These are phyloP conservation scores for Epicauta chinensis DNA, from an alignment of 1,140 invertebrate genomes.

Conservation along the genomic window DNA sequence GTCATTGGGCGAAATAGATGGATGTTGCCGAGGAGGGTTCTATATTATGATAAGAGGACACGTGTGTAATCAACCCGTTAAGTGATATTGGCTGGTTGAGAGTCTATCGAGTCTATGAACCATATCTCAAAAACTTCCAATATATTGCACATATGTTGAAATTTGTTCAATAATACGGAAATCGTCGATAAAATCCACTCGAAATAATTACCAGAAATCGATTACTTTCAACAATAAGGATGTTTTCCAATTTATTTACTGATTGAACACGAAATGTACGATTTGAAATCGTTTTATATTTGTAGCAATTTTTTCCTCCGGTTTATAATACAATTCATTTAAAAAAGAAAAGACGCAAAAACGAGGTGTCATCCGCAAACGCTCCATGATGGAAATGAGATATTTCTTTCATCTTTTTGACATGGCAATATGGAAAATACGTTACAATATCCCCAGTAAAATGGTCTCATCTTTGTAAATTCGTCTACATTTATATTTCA, in stretches of 20 bases:
- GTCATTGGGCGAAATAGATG: slow-evolving; percentile 17
- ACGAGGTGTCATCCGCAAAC: slow-evolving; percentile 12
- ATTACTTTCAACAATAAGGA: no score
- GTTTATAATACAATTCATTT: neutral
- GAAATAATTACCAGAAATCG: no score
- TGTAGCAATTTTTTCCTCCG: neutral
- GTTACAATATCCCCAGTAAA: slow-evolving; percentile 5
- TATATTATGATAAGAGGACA: slow-evolving; percentile 21
- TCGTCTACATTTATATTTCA: slow-evolving; percentile 14
- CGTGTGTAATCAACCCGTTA: slow-evolving; percentile 21
- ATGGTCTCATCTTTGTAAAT: slow-evolving; percentile 10
- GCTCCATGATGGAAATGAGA: slow-evolving; percentile 11
- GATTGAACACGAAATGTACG: no score
- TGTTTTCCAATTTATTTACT: no score
- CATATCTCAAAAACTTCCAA: neutral
- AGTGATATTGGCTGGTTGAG: slow-evolving; percentile 12
- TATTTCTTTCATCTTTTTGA: slow-evolving; percentile 13
- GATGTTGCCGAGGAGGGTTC: slow-evolving; percentile 9
- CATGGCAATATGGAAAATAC: slow-evolving; percentile 11
- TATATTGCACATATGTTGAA: slow-evolving; percentile 10
- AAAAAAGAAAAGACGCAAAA: slow-evolving; percentile 2
- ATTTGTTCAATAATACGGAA: slow-evolving; percentile 18
- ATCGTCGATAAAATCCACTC: neutral
- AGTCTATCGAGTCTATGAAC: neutral
- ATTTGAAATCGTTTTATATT: neutral